A percentile compares a stretch with the other conserved stretches of the same genome.
Conservation (phyloP, 2,797 vertebrate species). For the Poecile montanus region DNA sequence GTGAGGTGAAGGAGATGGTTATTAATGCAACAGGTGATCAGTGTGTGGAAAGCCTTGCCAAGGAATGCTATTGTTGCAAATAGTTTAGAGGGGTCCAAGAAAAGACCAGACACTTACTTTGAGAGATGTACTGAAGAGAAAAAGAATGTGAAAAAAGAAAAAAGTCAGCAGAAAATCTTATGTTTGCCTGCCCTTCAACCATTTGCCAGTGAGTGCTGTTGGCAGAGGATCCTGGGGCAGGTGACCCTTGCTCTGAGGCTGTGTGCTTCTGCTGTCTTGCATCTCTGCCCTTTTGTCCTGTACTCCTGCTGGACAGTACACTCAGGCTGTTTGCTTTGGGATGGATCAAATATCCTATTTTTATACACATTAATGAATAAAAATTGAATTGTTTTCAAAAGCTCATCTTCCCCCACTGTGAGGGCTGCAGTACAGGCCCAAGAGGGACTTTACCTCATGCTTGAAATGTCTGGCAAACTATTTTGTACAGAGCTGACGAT, state of each 20-base stretch:
- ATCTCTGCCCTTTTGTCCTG: neutral
- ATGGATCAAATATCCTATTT: slow-evolving; percentile 19
- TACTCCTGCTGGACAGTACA: neutral
- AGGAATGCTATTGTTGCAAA: neutral
- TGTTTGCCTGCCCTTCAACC: neutral
- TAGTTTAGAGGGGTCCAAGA: neutral
- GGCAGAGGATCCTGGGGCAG: neutral
- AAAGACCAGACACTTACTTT: neutral
- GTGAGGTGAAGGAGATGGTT: neutral
- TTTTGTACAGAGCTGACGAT: neutral
- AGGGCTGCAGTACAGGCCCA: neutral
- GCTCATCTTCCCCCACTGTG: slow-evolving; percentile 1
- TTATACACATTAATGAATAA: neutral
- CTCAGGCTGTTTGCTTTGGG: neutral
- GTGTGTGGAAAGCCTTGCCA: neutral
- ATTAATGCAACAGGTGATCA: neutral
- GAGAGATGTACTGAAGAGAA: neutral
- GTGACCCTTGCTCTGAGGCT: neutral
- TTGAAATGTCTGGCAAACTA: slow-evolving; percentile 33
- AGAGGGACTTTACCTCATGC: slow-evolving; percentile 15
- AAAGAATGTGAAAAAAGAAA: neutral
- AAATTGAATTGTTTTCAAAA: slow-evolving; percentile 30
- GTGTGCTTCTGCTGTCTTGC: neutral
- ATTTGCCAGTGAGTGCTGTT: neutral
- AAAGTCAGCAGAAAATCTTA: neutral